Conservation (phyloP, 2,113 vertebrate species). For the Orthonyx spaldingii region DNA sequence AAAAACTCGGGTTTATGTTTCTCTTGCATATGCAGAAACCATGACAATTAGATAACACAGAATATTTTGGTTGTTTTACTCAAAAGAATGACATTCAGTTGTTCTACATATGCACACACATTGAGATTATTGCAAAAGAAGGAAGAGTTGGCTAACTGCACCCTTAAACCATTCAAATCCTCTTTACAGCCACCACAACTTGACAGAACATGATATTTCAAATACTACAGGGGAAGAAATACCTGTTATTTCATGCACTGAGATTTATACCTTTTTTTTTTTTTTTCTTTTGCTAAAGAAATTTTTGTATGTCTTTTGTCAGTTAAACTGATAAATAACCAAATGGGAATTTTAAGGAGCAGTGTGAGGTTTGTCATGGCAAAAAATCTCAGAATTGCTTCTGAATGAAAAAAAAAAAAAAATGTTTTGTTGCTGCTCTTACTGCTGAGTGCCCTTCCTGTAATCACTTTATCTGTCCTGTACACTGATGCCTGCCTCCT, state of each 20-base stretch:
- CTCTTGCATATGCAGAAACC: neutral
- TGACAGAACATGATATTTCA: neutral
- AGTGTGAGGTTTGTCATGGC: neutral
- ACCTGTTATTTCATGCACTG: neutral
- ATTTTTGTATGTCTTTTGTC: neutral
- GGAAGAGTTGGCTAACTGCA: neutral
- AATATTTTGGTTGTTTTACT: neutral
- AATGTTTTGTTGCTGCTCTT: conserved; percentile 10
- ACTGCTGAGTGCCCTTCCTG: neutral
- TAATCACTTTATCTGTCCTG: conserved; percentile 51
- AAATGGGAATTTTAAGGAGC: neutral
- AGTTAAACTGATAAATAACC: neutral
- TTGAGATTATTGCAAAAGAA: neutral
- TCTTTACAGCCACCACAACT: neutral
- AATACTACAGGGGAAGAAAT: neutral
- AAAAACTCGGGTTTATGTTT: neutral
- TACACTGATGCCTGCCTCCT: neutral
- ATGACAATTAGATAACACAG: neutral
- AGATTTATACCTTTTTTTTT: neutral
- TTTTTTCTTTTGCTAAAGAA: neutral
- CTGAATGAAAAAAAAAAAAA: neutral
- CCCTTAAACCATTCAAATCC: neutral
- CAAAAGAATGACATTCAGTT: neutral
- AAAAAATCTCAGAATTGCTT: conserved; percentile 5
- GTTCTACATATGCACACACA: neutral